Evolutionary conservation across 1,140 invertebrate species (phyloP), one percentile per base, ranked within the genome.

Genomic region (Semibalanus balanoides): DNA sequence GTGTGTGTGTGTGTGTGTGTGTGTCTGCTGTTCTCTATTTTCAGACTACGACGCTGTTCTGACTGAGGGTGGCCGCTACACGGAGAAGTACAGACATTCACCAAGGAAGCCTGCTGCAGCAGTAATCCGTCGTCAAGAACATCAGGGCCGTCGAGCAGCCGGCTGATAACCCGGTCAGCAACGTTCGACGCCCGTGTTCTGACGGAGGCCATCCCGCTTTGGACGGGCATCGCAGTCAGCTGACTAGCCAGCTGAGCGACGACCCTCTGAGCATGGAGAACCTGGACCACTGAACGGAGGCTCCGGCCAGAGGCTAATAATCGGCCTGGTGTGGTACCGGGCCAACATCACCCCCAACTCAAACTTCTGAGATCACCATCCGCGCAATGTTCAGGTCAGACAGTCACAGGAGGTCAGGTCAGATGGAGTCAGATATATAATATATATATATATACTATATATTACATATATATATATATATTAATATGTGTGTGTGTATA

Each of bases 261-360:
- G 35, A 71, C 29, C 70, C 77, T 3, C 0, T 78, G 17, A 79
- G 73, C 29, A 89, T 89, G 88, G 88, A 89, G 81, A 80, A 83
- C 74, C 81, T 89, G n/a, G 81, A 84, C n/a, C 85, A n/a, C n/a
- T 88, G n/a, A 86, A 87, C 78, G 82, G 85, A 74, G 82, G 82
- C 17, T 84, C 82, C 79, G 86, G 86, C 0, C 88, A 89, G 81
- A 85, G n/a, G 85, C 76, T 88, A 87, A n/a, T n/a, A n/a, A n/a
- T n/a, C 80, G 88, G 88, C 0, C 89, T 87, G 78, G 85, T 88
- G 76, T 75, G 87, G 19, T 88, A 89, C 79, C 79, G 84, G 64
- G 85, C 83, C 74, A 78, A 81, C 30, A 78, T 82, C 0, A 71
- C 78, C 25, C 43, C 75, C 28, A 43, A 51, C 28, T 71, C 76